phyloP scores from a whole-genome alignment of 2,797 vertebrate species.

The Phoeniculus purpureus region DNA sequence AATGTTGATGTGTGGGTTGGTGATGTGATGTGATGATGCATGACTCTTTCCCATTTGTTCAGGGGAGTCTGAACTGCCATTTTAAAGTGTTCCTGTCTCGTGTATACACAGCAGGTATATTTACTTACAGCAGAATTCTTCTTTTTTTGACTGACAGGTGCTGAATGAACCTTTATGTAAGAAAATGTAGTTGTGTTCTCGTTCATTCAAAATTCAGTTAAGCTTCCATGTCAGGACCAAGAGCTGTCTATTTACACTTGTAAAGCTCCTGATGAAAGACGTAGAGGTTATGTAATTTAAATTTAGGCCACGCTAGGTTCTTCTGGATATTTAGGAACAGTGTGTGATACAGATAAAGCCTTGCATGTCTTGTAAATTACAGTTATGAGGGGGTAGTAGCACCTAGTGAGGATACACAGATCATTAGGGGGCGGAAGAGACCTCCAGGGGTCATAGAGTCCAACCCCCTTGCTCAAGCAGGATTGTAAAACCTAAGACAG shows the following conservation, averaged over 20 bases:
- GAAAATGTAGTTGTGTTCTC: neutral
- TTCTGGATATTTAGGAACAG: neutral
- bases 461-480: no score
- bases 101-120: neutral
- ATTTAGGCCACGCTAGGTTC: conserved; percentile 24
- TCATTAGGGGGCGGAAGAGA: no score
- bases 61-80: neutral
- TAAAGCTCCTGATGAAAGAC: conserved; percentile 23
- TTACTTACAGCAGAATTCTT: neutral
- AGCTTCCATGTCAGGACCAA: neutral
- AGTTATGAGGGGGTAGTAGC: neutral
- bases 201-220: conserved; percentile 25
- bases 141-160: neutral
- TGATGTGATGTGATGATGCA: neutral
- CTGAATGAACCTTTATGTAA: neutral
- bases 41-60: neutral
- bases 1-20: neutral
- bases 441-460: no score
- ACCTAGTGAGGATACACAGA: neutral
- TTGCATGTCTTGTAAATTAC: neutral
- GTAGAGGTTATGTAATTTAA: neutral
- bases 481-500: no score
- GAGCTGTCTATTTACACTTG: conserved; percentile 5
- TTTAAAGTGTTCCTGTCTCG: neutral
- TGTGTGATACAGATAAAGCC: neutral